Base-by-base conservation (phyloP, 2,888 invertebrate genomes). In the Agriotes lineatus region DNA sequence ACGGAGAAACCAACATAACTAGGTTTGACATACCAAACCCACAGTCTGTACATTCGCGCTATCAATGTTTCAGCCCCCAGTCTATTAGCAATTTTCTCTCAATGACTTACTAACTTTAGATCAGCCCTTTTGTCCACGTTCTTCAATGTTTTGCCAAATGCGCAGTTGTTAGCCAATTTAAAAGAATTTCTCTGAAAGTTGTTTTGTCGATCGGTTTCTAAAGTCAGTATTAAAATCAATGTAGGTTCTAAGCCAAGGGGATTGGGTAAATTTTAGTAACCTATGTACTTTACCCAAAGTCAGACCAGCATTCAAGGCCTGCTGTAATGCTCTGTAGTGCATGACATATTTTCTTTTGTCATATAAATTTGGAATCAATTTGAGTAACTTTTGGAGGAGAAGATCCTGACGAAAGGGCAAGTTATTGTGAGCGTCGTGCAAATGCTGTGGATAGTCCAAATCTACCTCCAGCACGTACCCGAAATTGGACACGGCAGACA, bases 111-210 rank as follows among this genome's bases (percentile, higher is more conserved):
- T 4, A 80, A 52, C 70, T 75, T 77, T 0, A 87, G 74, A 71
- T 82, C 77, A n/a, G 77, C 74, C 67, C 77, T 74, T 44, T 83
- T 84, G 30, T 80, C 70, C 9, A 82, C 79, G 76, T 85, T 84
- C 73, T 84, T 83, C 79, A 84, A 83, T 0, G 81, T 81, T 76
- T 84, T 83, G 0, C 83, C 82, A 71, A 79, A 83, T 0, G 82
- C 72, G 0, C 80, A 71, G 50, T 81, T 83, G 77, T 79, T 37
- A 84, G 69, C 80, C 81, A 83, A 20, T n/a, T n/a, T n/a, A n/a
- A n/a, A n/a, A n/a, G n/a, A n/a, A n/a, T n/a, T n/a, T n/a, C n/a
- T n/a, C n/a, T n/a, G n/a, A n/a, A n/a, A n/a, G n/a, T n/a, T n/a
- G n/a, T n/a, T n/a, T n/a, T n/a, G n/a, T n/a, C n/a, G n/a, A n/a